phyloP scores from a whole-genome alignment of 2,797 vertebrate species.

The Mormyrus hasselquistii region DNA sequence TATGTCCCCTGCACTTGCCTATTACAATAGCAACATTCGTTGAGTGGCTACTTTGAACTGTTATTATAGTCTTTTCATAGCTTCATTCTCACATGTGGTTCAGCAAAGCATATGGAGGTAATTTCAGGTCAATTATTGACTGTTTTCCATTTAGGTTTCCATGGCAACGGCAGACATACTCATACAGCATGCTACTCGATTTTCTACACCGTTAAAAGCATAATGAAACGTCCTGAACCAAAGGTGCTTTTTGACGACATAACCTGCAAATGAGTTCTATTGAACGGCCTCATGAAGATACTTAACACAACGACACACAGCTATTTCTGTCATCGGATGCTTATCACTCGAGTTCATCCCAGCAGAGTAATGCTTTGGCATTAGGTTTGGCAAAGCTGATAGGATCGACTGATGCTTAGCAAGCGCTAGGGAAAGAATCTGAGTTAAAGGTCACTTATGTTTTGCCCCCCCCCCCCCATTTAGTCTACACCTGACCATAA shows the following conservation, averaged over 20 bases:
- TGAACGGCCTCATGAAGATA: background rate
- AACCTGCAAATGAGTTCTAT: background rate
- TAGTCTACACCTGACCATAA: background rate
- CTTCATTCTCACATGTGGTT: background rate
- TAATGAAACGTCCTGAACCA: background rate
- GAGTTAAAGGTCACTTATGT: background rate
- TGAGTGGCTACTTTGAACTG: background rate
- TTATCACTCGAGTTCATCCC: background rate
- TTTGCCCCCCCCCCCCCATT: background rate
- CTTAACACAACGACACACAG: background rate
- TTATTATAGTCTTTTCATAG: constrained; percentile 3
- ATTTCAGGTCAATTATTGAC: constrained; percentile 12
- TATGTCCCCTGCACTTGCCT: background rate
- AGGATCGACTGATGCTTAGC: background rate
- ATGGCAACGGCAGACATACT: background rate
- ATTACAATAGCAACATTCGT: background rate
- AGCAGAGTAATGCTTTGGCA: background rate
- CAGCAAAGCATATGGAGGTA: background rate
- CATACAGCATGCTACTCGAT: background rate
- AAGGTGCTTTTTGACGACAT: background rate
- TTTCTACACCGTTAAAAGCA: background rate
- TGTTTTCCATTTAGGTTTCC: constrained; percentile 8
- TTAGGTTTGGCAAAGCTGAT: background rate
- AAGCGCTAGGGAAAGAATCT: background rate
- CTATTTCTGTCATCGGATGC: background rate